These are phyloP conservation scores for Ariopsis seemanni DNA, from an alignment of 2,113 vertebrate species.

Conservation along the genomic window DNA sequence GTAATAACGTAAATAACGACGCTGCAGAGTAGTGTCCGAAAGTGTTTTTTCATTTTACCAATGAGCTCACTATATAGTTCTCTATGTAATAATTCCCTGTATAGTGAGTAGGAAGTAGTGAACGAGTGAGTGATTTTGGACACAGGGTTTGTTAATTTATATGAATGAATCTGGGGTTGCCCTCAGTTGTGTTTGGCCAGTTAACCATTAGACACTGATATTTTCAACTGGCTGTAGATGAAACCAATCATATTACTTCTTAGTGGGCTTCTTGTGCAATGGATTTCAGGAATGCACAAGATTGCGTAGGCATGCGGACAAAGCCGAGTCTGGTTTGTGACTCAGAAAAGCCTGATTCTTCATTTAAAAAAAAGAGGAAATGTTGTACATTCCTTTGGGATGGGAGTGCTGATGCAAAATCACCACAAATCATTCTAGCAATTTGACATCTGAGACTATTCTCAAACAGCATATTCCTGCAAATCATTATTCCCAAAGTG, in stretches of 20 bases:
- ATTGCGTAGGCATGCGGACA: slow-evolving; percentile 3
- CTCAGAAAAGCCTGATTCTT: neutral
- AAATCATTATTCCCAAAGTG: neutral
- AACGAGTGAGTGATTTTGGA: too few relatives aligned
- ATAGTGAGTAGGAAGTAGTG: too few relatives aligned
- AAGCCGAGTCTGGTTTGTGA: neutral
- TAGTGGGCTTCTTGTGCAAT: neutral
- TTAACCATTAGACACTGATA: neutral
- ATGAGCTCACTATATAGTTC: too few relatives aligned
- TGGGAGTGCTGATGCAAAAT: neutral
- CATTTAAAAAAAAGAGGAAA: too few relatives aligned
- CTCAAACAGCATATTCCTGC: neutral
- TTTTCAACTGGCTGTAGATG: neutral
- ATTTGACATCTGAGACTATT: neutral
- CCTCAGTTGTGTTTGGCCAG: neutral
- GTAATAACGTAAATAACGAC: too few relatives aligned
- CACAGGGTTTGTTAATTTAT: neutral
- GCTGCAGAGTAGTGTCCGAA: too few relatives aligned
- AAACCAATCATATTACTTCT: neutral
- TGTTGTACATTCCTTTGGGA: neutral
- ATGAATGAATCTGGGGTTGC: neutral
- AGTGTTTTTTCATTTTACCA: too few relatives aligned
- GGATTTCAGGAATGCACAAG: neutral
- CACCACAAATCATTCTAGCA: neutral
- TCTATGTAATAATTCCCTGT: too few relatives aligned